These are phyloP conservation scores for Cyaniris semiargus DNA, from an alignment of 2,888 invertebrate species.

Conservation along the genomic window DNA sequence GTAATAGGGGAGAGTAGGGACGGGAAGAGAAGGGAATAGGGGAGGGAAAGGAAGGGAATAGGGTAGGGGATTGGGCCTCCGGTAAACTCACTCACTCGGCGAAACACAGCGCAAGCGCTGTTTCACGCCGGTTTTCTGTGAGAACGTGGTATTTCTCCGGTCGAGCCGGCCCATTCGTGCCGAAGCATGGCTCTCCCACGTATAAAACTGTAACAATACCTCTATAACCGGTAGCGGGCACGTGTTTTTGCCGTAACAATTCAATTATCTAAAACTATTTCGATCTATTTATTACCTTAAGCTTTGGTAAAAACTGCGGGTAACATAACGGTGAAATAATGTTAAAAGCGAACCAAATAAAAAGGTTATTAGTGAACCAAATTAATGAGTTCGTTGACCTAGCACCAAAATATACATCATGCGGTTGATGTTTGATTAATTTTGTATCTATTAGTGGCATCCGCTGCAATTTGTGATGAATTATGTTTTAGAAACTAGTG, in stretches of 20 bases:
- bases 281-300: constrained; percentile 5
- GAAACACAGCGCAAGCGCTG: no score
- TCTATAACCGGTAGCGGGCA: not conserved
- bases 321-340: constrained; percentile 23
- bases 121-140: no score
- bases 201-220: constrained; percentile 1
- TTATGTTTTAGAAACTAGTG: not conserved
- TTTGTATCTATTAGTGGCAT: not conserved
- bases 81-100: no score
- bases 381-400: constrained; percentile 26
- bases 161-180: no score
- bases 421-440: not conserved
- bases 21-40: no score
- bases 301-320: constrained; percentile 11
- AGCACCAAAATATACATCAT: not conserved
- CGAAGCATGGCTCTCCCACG: no score
- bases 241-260: constrained; percentile 16
- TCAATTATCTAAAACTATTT: constrained; percentile 22
- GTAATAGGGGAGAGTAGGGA: no score
- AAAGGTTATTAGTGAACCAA: constrained; percentile 22
- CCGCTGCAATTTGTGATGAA: constrained; percentile 6
- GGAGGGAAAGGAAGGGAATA: no score
- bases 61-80: no score
- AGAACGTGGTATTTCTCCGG: no score
- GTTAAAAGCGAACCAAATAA: constrained; percentile 3